Evolutionary conservation across 1,140 invertebrate genomes (phyloP).

Genomic region (Drosophila saltans): DNA sequence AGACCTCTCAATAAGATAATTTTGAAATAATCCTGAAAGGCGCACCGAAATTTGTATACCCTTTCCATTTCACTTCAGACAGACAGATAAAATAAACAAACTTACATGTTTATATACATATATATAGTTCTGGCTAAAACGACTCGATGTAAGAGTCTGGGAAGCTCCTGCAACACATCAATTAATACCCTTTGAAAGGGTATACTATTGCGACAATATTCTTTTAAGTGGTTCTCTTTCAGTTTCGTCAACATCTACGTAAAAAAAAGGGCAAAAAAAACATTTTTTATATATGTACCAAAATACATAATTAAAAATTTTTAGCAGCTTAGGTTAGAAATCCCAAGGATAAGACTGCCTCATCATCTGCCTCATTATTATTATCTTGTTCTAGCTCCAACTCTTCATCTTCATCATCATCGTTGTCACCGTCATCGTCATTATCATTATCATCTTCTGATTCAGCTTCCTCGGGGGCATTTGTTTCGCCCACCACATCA

Average conservation of each 20-base stretch:
- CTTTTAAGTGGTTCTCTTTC: background rate
- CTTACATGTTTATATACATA: too few relatives aligned
- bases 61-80: background rate
- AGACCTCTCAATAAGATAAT: too few relatives aligned
- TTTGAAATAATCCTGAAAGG: background rate
- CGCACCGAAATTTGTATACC: background rate
- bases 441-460: constrained; percentile 26
- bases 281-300: too few relatives aligned
- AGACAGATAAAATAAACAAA: background rate
- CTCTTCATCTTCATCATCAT: constrained; percentile 29
- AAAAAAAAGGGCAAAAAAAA: background rate
- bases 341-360: constrained; percentile 1
- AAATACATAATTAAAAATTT: background rate
- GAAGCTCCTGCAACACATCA: background rate
- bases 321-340: constrained; percentile 13
- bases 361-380: constrained; percentile 14
- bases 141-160: background rate
- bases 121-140: background rate
- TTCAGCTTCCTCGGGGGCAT: background rate
- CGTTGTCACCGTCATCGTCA: constrained; percentile 19
- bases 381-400: constrained; percentile 14
- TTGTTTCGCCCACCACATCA: constrained; percentile 41
- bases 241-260: background rate
- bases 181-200: background rate
- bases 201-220: background rate